Conservation (phyloP, 2,888 invertebrate genomes). For the Doris montereyensis region DNA sequence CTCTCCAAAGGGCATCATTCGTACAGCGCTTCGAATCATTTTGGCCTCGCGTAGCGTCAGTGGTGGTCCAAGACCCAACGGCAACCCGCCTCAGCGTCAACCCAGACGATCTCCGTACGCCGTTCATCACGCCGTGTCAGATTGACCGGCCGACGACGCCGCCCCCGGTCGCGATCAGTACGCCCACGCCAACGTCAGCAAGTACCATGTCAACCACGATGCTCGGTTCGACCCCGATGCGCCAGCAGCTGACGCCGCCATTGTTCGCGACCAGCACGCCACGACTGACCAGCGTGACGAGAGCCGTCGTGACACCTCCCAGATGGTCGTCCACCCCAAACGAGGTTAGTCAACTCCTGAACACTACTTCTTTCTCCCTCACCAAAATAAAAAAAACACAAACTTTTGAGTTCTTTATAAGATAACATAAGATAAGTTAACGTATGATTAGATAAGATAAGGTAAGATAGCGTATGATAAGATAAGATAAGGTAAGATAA, state of each 20-base stretch:
- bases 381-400: no score
- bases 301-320: background rate
- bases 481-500: no score
- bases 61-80: slow-evolving; percentile 56
- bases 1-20: slow-evolving; percentile 60
- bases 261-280: background rate
- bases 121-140: slow-evolving; percentile 45
- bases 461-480: no score
- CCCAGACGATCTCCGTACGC: slow-evolving; percentile 38
- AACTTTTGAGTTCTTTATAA: no score
- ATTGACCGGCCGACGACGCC: slow-evolving; percentile 39
- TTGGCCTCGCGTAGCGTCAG: slow-evolving; percentile 60
- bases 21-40: slow-evolving; percentile 53
- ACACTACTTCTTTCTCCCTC: no score
- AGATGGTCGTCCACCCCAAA: background rate
- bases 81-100: slow-evolving; percentile 41
- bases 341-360: no score
- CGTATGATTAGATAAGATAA: no score
- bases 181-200: slow-evolving; percentile 36
- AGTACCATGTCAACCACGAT: slow-evolving; percentile 21
- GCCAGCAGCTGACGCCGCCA: background rate
- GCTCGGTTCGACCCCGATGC: background rate
- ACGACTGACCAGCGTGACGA: background rate
- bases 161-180: slow-evolving; percentile 22
- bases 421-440: no score